Percentiles rank a stretch among this genome's conserved stretches.
Evolutionary conservation across 2,113 vertebrate genomes (phyloP).

Genomic region (Oceanites oceanicus): DNA sequence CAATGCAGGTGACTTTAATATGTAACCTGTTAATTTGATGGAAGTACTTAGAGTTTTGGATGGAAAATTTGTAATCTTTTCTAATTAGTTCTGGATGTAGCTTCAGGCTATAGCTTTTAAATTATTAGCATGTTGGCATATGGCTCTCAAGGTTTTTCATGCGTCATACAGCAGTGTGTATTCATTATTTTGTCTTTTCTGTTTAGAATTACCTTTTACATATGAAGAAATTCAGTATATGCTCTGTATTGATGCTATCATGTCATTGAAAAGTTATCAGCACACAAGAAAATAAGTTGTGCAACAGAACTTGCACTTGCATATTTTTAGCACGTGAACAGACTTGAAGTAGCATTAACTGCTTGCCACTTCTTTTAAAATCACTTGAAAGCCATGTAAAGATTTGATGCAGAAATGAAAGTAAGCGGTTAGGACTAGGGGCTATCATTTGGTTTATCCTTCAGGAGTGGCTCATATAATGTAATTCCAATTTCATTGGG

Average conservation of each 20-base stretch:
- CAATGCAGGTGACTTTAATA: not conserved
- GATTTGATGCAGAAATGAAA: not conserved
- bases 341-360: not conserved
- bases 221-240: not conserved
- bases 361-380: not conserved
- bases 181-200: not conserved
- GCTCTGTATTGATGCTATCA: not conserved
- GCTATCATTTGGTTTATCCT: not conserved
- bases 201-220: not conserved
- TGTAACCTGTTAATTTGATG: not conserved
- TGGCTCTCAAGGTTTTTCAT: not conserved
- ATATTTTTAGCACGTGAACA: not conserved
- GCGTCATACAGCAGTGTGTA: not conserved
- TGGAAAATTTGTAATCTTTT: not conserved
- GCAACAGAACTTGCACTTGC: not conserved
- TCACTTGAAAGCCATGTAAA: not conserved
- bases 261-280: not conserved
- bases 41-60: not conserved
- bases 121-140: not conserved
- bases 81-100: not conserved
- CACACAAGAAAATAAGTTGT: not conserved
- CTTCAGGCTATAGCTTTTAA: not conserved
- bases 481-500: not conserved
- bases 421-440: not conserved
- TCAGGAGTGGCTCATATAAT: not conserved